Conservation (phyloP, 2,888 invertebrate genomes). For the Steinernema hermaphroditum region DNA sequence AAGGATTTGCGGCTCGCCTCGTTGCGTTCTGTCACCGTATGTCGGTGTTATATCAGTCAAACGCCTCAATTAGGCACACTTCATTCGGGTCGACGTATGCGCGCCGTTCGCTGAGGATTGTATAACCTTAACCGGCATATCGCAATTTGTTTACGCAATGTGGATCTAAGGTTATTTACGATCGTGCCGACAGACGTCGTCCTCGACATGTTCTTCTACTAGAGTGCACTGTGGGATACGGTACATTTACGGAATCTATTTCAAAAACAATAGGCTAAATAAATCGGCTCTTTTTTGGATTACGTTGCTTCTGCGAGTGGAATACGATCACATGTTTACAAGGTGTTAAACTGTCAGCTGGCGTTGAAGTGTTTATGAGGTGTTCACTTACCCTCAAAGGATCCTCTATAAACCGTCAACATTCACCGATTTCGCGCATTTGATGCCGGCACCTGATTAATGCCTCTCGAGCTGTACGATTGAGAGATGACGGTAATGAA, state of each 20-base stretch:
- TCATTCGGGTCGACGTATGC: constrained; percentile 23
- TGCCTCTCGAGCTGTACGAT: background rate
- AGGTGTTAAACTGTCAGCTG: constrained; percentile 5
- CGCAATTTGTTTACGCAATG: constrained; percentile 23
- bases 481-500: background rate
- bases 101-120: background rate
- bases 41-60: constrained; percentile 25
- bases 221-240: too few species aligned
- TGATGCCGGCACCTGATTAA: background rate
- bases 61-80: constrained; percentile 26
- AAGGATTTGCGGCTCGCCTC: constrained; percentile 17
- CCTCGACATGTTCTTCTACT: too few species aligned
- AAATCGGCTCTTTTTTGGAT: background rate
- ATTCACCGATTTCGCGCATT: background rate
- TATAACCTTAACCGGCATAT: constrained; percentile 19
- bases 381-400: background rate
- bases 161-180: constrained; percentile 6
- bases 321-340: constrained; percentile 7
- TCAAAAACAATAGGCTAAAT: background rate
- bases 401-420: background rate
- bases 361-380: constrained; percentile 1
- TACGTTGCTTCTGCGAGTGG: background rate
- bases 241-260: background rate
- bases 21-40: constrained; percentile 18
- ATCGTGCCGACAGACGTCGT: too few species aligned